phyloP scores from a whole-genome alignment of 2,113 vertebrate genomes.

The Phyllostomus discolor region DNA sequence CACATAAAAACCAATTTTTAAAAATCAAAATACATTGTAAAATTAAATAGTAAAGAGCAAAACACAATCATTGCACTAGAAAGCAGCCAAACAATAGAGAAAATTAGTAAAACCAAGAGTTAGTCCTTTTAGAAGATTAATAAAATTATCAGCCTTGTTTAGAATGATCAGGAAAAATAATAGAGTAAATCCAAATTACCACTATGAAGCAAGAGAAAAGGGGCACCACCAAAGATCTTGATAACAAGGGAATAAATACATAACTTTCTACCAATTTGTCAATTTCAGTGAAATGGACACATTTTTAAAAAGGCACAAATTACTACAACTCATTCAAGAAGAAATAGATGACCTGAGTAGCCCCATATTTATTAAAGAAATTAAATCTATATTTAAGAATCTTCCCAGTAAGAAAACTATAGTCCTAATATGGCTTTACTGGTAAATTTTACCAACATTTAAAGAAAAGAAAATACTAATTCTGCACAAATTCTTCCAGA shows the following conservation, averaged over 20 bases:
- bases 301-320: background rate
- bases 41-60: background rate
- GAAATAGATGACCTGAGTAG: background rate
- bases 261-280: background rate
- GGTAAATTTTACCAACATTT: background rate
- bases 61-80: background rate
- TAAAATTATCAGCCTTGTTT: background rate
- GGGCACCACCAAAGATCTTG: background rate
- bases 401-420: background rate
- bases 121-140: background rate
- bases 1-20: background rate
- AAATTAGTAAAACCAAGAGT: background rate
- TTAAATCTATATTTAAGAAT: background rate
- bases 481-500: background rate
- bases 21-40: background rate
- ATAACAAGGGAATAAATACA: background rate
- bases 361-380: background rate
- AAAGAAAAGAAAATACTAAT: background rate
- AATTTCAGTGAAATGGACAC: background rate
- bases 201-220: background rate
- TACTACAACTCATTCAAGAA: background rate
- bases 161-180: background rate
- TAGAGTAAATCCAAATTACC: background rate
- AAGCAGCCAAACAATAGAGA: background rate
- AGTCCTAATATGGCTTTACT: background rate